These are phyloP conservation scores for Cottoperca gobio DNA, from an alignment of 2,797 vertebrate species.

Conservation along the genomic window DNA sequence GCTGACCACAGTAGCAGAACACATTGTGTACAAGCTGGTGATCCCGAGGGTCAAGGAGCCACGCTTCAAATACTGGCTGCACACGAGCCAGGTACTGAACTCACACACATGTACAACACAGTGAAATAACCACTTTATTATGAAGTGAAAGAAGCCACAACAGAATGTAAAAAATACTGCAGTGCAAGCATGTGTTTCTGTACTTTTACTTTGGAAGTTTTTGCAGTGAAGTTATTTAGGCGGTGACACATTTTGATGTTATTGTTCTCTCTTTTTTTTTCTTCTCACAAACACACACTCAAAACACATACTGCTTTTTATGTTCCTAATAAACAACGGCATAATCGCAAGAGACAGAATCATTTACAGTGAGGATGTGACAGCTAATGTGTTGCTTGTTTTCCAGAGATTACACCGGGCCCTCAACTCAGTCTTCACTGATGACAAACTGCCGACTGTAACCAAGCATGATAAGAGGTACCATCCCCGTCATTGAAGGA, in stretches of 20 bases:
- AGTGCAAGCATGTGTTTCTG: not conserved
- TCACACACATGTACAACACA: not conserved
- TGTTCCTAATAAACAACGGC: not conserved
- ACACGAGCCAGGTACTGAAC: slow-evolving; percentile 94
- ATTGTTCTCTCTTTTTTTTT: not conserved
- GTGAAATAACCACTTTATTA: not conserved
- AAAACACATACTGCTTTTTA: not conserved
- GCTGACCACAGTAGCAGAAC: slow-evolving; percentile 94
- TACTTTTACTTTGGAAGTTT: not conserved
- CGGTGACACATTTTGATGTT: not conserved
- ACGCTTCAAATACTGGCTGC: slow-evolving; percentile 95
- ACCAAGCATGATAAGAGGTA: slow-evolving; percentile 94
- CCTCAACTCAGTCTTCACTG: slow-evolving; percentile 92
- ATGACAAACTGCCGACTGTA: slow-evolving; percentile 91
- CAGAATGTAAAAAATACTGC: not conserved
- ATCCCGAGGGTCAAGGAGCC: slow-evolving; percentile 94
- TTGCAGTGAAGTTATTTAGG: not conserved
- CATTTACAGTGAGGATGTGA: not conserved
- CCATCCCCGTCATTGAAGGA: slow-evolving; percentile 3
- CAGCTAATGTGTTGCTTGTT: slow-evolving; percentile 61
- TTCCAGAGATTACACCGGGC: slow-evolving; percentile 94
- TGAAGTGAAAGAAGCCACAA: not conserved
- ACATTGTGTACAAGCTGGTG: slow-evolving; percentile 92
- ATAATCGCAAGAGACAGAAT: not conserved
- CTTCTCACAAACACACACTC: not conserved